Evolutionary conservation across 2,888 invertebrate species (phyloP), one percentile per base, ranked within the genome.

Genomic region (Melipona beecheii): DNA sequence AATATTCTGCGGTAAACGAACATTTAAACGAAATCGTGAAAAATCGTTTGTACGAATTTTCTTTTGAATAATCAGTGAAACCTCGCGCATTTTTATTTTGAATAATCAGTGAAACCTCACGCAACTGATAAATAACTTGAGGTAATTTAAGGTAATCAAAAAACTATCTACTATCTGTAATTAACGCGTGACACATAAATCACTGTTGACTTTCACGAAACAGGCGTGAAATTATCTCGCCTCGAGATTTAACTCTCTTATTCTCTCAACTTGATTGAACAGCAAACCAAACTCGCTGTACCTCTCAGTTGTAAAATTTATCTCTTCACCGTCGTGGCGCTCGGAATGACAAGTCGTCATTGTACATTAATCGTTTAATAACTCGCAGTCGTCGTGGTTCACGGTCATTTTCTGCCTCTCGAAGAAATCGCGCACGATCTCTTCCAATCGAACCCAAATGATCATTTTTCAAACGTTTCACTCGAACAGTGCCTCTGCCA

Each of bases 341-440:
- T 74, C 17, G 31, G 50, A 24, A 9, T 31, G 21, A 11, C 64
- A 21, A 49, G 50, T 15, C 31, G 19, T 24, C 65, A 24, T 54
- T 52, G 54, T n/a, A 64, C 65, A 36, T 74, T 65, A 74, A 74
- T 74, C 24, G 71, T 65, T 65, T 52, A 24, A 65, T 74, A 65
- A 74, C 52, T 74, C 74, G 54, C 65, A n/a, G 52, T 19, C 24
- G 43, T n/a, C 15, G 52, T 21, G 50, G 54, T 71, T 43, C 74
- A 74, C 74, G 65, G 65, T 74, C 52, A 65, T 64, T 74, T 74
- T 65, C 74, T 52, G 74, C 64, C 74, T 65, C 50, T 64, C 74
- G 74, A 74, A 65, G 52, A 24, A 24, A 24, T 24, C 70, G 31
- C 50, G 19, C 43, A 36, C 60, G 36, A 36, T 36, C 6, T 36